These are phyloP conservation scores for Neomorphus geoffroyi DNA, from an alignment of 2,797 vertebrate genomes.

Conservation along the genomic window DNA sequence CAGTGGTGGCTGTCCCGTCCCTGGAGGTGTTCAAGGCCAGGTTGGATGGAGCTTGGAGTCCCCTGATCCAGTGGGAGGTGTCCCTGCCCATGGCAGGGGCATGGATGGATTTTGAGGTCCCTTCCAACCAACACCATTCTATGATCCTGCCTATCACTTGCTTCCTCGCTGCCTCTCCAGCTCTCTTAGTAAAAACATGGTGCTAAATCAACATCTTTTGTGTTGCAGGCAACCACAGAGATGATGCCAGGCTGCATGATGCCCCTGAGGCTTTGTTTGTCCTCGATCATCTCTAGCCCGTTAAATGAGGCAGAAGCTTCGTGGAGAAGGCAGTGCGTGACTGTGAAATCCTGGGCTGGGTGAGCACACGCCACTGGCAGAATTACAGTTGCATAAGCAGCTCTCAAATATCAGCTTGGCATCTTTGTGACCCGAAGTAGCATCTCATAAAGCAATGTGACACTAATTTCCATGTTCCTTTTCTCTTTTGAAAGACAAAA, in stretches of 20 bases:
- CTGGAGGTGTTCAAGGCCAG: too few species aligned
- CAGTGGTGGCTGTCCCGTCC: too few species aligned
- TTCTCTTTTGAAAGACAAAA: neutral
- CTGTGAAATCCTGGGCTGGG: neutral
- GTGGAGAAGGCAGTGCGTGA: neutral
- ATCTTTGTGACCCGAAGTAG: neutral
- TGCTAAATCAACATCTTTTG: rapidly evolving
- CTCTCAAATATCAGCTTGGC: neutral
- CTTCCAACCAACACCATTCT: too few species aligned
- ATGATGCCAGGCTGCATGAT: rapidly evolving
- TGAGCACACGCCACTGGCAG: neutral
- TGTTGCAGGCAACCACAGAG: neutral
- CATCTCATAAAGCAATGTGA: neutral
- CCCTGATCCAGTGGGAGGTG: too few species aligned
- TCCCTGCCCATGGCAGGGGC: too few species aligned
- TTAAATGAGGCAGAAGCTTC: neutral
- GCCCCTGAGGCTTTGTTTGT: neutral
- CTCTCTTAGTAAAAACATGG: rapidly evolving
- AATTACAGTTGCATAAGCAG: neutral
- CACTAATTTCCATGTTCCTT: neutral
- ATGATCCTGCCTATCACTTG: neutral
- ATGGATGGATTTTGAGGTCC: too few species aligned
- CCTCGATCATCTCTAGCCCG: neutral
- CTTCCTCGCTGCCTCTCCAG: neutral
- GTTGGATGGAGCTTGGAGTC: too few species aligned